Conservation (phyloP, 2,113 vertebrate species). For the Chunga burmeisteri region DNA sequence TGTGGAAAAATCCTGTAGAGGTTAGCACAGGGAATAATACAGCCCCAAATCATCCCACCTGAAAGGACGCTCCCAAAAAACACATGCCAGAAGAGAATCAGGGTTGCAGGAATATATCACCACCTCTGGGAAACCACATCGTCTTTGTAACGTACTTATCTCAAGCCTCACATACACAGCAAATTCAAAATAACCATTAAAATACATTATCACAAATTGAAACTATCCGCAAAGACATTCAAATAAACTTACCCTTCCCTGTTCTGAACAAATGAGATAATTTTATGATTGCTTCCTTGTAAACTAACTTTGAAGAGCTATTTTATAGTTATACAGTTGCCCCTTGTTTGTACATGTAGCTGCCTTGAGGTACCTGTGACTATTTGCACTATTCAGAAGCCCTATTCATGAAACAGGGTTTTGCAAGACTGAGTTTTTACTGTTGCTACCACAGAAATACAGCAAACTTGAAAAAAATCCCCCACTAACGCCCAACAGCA, state of each 20-base stretch:
- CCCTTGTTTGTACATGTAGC: rapidly evolving
- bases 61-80: not conserved
- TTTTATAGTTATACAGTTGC: rapidly evolving
- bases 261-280: not conserved
- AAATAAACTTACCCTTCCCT: not conserved
- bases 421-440: not conserved
- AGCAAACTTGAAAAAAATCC: not conserved
- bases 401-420: rapidly evolving
- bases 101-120: not conserved
- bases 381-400: rapidly evolving
- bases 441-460: not conserved
- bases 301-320: not conserved
- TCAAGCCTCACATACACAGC: not conserved
- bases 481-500: not conserved
- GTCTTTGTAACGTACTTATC: rapidly evolving
- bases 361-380: rapidly evolving
- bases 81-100: rapidly evolving
- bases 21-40: no score
- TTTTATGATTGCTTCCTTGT: not conserved
- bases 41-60: not conserved
- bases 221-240: not conserved
- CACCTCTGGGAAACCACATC: not conserved
- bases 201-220: rapidly evolving
- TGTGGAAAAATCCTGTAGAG: not conserved
- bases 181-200: not conserved